Base-by-base conservation (phyloP, 1,140 invertebrate genomes). In the Cydia strobilella region DNA sequence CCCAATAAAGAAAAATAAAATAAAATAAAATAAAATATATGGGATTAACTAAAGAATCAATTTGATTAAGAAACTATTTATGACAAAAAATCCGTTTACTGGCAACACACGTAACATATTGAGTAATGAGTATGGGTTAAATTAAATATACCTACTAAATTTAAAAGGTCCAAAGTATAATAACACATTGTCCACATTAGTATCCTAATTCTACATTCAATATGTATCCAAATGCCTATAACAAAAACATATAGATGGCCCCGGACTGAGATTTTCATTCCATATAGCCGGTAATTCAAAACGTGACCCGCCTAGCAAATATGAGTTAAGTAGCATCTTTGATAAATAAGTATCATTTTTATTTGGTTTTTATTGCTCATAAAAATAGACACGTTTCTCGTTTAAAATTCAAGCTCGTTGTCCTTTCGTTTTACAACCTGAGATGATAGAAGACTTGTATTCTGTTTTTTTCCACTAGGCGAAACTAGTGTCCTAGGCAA, bases 311-410 rank as follows among this genome's bases (percentile, higher is more conserved):
- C 31, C 31, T 69, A 6, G 15, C 7, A 9, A 69, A 66, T 15
- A 63, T 15, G 15, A 66, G 9, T 66, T 66, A 66, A 31, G 63
- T 66, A 66, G 25, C 27, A 66, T 66, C 63, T 66, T 69, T 69
- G 65, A 69, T 69, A 69, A 69, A 69, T 42, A 69, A 69, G 42
- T 42, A 69, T 69, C 65, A 69, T 69, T 69, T 69, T 69, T 69
- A 69, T 69, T 69, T 69, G 31, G 35, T 42, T 69, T 69, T 69
- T 69, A 69, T 39, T 69, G 65, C 63, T 6, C 31, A 35, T 69
- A 69, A 69, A 69, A n/a, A 39, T 69, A 39, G 15, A 42, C 31
- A 18, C 65, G 65, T 69, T 35, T 69, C 31, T 69, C 31, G 18
- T 69, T 69, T 42, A 18, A 18, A 69, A 69, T 39, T 35, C 31